Percentiles rank a stretch among this genome's conserved stretches.
Conservation (phyloP, 2,113 vertebrate genomes). For the Cochlearius cochlearius region DNA sequence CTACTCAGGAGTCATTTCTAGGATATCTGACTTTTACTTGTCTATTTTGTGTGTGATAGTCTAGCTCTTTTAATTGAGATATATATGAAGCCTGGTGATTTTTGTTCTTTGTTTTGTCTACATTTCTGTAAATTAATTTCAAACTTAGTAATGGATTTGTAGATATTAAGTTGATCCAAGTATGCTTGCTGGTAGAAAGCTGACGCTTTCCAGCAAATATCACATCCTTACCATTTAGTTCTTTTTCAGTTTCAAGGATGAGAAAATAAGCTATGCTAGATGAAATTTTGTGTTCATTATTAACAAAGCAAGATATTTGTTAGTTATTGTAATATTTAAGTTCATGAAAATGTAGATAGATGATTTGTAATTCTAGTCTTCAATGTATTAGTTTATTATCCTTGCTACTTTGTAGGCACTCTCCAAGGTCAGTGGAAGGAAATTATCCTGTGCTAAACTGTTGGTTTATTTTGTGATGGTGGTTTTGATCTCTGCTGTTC, state of each 20-base stretch:
- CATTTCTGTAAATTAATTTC: neutral
- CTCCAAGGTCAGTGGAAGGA: neutral
- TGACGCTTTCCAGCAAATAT: neutral
- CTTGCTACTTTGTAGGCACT: neutral
- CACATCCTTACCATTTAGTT: neutral
- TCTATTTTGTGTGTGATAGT: neutral
- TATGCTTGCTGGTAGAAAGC: neutral
- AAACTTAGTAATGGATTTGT: neutral
- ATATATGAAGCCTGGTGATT: neutral
- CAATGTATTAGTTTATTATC: neutral
- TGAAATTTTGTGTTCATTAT: neutral
- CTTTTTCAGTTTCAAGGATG: neutral
- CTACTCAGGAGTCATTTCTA: neutral
- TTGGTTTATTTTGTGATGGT: neutral
- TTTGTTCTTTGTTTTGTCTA: neutral
- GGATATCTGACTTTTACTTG: neutral
- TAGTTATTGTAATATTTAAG: neutral
- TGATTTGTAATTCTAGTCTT: neutral
- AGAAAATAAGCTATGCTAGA: neutral
- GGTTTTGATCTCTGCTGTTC: neutral
- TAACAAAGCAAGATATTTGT: neutral
- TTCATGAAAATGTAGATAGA: neutral
- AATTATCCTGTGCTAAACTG: neutral
- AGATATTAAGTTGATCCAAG: neutral
- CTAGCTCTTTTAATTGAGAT: neutral